phyloP scores from a whole-genome alignment of 1,140 invertebrate genomes.

The Ctenoplectra terminalis region DNA sequence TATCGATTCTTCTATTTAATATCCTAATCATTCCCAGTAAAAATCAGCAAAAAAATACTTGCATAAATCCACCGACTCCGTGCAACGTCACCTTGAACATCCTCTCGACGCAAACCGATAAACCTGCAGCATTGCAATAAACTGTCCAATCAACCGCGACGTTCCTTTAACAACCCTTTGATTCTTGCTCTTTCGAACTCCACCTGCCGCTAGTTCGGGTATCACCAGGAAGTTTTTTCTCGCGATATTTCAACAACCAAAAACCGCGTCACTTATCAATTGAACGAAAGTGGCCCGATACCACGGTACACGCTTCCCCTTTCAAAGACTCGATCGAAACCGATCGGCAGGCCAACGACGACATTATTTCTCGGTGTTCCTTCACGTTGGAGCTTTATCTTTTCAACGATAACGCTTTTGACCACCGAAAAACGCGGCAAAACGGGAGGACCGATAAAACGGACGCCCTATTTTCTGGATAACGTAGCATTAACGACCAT shows the following conservation, averaged over 20 bases:
- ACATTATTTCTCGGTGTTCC: slow-evolving; percentile 21
- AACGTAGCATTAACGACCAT: slow-evolving; percentile 20
- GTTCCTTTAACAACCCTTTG: background rate
- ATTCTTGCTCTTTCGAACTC: too few relatives aligned
- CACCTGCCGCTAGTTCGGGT: too few relatives aligned
- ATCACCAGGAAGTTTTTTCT: too few relatives aligned
- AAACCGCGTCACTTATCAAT: slow-evolving; percentile 22
- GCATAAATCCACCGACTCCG: too few relatives aligned
- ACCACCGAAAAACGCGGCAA: slow-evolving; percentile 16
- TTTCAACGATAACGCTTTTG: background rate
- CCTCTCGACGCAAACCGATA: too few relatives aligned
- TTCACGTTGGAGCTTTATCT: background rate
- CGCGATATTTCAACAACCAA: background rate
- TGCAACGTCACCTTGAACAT: too few relatives aligned
- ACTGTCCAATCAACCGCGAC: too few relatives aligned
- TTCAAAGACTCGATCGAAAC: background rate
- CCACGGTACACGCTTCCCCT: slow-evolving; percentile 13
- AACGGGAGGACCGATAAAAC: slow-evolving; percentile 12
- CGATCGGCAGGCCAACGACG: background rate
- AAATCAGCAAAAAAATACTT: too few relatives aligned
- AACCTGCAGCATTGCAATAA: too few relatives aligned
- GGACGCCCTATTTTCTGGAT: slow-evolving; percentile 33
- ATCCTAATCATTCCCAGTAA: too few relatives aligned
- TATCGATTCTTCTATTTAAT: too few relatives aligned
- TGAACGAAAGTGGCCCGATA: background rate